phyloP scores from a whole-genome alignment of 2,888 invertebrate genomes.

The Caradrina clavipalpis region DNA sequence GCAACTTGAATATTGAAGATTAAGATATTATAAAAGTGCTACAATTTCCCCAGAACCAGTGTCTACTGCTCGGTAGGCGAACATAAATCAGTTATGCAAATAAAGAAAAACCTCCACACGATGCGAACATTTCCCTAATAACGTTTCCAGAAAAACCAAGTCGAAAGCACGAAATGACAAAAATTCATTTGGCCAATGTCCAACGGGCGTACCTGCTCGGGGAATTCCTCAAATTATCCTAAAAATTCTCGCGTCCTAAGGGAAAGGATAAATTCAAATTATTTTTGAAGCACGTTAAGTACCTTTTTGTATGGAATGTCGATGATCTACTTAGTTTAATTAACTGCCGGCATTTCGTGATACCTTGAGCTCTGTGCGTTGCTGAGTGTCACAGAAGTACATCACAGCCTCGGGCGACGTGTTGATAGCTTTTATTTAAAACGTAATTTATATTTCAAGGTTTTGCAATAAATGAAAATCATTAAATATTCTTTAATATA shows the following conservation, averaged over 20 bases:
- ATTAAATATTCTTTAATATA: too few relatives aligned
- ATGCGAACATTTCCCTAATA: constrained; percentile 48
- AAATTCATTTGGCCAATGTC: constrained; percentile 55
- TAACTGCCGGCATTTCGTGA: too few relatives aligned
- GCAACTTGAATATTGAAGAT: too few relatives aligned
- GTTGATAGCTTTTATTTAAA: too few relatives aligned
- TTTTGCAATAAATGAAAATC: too few relatives aligned
- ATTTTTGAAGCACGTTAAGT: background rate
- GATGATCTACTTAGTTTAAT: constrained; percentile 6
- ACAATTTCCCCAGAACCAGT: background rate
- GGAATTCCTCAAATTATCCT: constrained; percentile 30
- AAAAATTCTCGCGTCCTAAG: background rate
- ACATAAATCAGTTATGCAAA: constrained; percentile 26
- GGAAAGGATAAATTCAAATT: constrained; percentile 1
- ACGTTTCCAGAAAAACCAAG: constrained; percentile 31
- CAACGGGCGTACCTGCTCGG: constrained; percentile 30
- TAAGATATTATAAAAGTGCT: background rate
- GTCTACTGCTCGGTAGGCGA: background rate
- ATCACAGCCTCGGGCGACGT: too few relatives aligned
- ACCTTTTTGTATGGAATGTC: background rate
- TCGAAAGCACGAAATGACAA: constrained; percentile 43
- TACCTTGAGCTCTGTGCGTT: too few relatives aligned
- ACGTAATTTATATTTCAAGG: too few relatives aligned
- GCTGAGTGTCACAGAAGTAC: too few relatives aligned
- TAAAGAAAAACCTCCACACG: constrained; percentile 31